A percentile compares a stretch with the other conserved stretches of the same genome.
phyloP scores from a whole-genome alignment of 1,140 invertebrate species.

The Hyles euphorbiae region DNA sequence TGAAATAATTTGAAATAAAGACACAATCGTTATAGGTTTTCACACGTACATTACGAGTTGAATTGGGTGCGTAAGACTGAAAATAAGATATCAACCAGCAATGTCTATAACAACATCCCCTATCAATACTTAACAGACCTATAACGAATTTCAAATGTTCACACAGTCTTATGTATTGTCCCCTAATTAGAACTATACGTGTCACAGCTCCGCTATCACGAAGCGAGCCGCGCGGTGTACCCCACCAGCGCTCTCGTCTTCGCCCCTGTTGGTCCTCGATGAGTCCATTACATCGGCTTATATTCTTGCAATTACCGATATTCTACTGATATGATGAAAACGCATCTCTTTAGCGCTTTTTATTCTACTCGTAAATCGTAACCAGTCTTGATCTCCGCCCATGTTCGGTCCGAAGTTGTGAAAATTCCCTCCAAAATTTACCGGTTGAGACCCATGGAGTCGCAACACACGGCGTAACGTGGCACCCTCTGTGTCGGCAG shows the following conservation, averaged over 20 bases:
- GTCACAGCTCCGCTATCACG: constrained; percentile 34
- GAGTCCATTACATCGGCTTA: constrained; percentile 37
- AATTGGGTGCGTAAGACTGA: too few relatives aligned
- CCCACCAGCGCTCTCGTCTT: constrained; percentile 7
- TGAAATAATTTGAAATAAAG: too few relatives aligned
- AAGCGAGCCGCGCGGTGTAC: constrained; percentile 1
- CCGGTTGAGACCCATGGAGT: constrained; percentile 54
- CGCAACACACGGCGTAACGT: constrained; percentile 61
- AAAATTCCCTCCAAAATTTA: constrained; percentile 28
- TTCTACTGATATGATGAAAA: constrained; percentile 67
- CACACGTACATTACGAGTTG: too few relatives aligned
- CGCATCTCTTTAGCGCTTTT: constrained; percentile 40
- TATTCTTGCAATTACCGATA: constrained; percentile 27
- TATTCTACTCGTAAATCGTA: constrained; percentile 52
- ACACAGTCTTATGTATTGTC: constrained; percentile 47
- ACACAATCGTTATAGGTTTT: too few relatives aligned
- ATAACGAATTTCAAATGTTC: constrained; percentile 20
- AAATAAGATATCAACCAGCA: too few relatives aligned
- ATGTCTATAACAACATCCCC: constrained; percentile 9
- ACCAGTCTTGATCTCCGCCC: constrained; percentile 63
- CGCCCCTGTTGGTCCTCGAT: constrained; percentile 55
- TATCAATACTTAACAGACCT: constrained; percentile 23
- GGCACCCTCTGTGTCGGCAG: constrained; percentile 87
- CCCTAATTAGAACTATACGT: constrained; percentile 35
- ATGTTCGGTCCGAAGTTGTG: constrained; percentile 28